These are phyloP conservation scores for Temnothorax unifasciatus DNA, from an alignment of 2,888 invertebrate genomes.

Conservation along the genomic window DNA sequence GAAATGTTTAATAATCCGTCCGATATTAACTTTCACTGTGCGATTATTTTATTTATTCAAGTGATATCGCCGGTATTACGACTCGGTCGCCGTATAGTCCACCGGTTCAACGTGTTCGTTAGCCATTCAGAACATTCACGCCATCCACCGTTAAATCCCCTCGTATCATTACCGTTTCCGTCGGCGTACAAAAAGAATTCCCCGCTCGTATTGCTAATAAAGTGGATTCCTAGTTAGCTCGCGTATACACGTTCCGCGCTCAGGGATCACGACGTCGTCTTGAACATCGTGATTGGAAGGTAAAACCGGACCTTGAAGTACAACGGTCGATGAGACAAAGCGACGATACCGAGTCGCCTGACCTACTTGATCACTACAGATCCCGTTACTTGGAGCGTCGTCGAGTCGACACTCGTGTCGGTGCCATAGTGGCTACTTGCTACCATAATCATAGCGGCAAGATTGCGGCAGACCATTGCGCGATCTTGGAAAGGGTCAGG, in stretches of 20 bases:
- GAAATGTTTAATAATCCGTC: neutral
- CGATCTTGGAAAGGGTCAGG: slow-evolving; percentile 19
- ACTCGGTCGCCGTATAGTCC: neutral
- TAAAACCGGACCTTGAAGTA: slow-evolving; percentile 55
- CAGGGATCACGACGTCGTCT: slow-evolving; percentile 28
- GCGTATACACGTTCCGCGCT: slow-evolving; percentile 1
- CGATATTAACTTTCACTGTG: slow-evolving; percentile 29
- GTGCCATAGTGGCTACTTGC: slow-evolving; percentile 51
- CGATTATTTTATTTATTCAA: slow-evolving; percentile 6
- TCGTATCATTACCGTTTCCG: neutral
- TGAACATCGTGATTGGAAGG: slow-evolving; percentile 34
- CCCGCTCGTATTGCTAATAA: slow-evolving; percentile 19
- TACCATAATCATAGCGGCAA: slow-evolving; percentile 62
- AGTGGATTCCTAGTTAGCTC: slow-evolving; percentile 26
- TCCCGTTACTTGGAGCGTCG: slow-evolving; percentile 79
- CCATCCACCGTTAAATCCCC: slow-evolving; percentile 16
- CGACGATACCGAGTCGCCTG: slow-evolving; percentile 72
- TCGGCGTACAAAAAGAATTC: neutral
- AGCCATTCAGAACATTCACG: slow-evolving; percentile 34
- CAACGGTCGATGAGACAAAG: slow-evolving; percentile 66
- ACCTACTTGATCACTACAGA: slow-evolving; percentile 82
- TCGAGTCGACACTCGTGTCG: slow-evolving; percentile 66
- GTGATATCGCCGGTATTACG: neutral
- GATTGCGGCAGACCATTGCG: slow-evolving; percentile 56
- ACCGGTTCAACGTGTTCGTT: slow-evolving; percentile 1